Conservation (phyloP, 1,140 invertebrate genomes). For the Drosophila virilis region DNA sequence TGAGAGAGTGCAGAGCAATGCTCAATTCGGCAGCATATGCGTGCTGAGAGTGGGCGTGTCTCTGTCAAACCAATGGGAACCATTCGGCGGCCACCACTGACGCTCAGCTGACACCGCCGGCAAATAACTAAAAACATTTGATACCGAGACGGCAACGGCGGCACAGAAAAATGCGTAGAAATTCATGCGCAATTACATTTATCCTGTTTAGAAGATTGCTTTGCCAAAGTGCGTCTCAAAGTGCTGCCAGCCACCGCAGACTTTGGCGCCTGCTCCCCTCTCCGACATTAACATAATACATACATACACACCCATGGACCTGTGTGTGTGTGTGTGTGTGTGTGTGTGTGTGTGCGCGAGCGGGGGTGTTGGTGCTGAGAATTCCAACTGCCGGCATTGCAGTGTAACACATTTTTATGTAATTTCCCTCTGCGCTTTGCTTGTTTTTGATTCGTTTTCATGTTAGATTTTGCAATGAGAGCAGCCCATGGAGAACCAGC, state of each 20-base stretch:
- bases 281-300: background rate
- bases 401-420: slow-evolving; percentile 64
- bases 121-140: slow-evolving; percentile 66
- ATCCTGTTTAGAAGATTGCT: slow-evolving; percentile 84
- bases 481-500: slow-evolving; percentile 17
- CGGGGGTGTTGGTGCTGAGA: slow-evolving; percentile 1
- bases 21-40: slow-evolving; percentile 4
- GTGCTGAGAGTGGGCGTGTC: slow-evolving; percentile 58
- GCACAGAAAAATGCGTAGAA: slow-evolving; percentile 80
- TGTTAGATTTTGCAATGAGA: slow-evolving; percentile 46
- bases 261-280: slow-evolving; percentile 20
- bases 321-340: slow-evolving; percentile 4
- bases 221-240: slow-evolving; percentile 79
- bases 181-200: slow-evolving; percentile 85
- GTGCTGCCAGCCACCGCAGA: slow-evolving; percentile 61
- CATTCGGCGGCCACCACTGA: slow-evolving; percentile 30
- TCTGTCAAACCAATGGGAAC: slow-evolving; percentile 53
- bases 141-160: slow-evolving; percentile 56
- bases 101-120: slow-evolving; percentile 49
- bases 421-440: slow-evolving; percentile 75
- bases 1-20: background rate
- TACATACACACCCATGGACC: background rate
- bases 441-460: slow-evolving; percentile 80
- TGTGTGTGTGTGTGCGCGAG: background rate
- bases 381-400: slow-evolving; percentile 37